These are phyloP conservation scores for Mormyrops boulengeri DNA, from an alignment of 2,797 vertebrate species.

Conservation along the genomic window DNA sequence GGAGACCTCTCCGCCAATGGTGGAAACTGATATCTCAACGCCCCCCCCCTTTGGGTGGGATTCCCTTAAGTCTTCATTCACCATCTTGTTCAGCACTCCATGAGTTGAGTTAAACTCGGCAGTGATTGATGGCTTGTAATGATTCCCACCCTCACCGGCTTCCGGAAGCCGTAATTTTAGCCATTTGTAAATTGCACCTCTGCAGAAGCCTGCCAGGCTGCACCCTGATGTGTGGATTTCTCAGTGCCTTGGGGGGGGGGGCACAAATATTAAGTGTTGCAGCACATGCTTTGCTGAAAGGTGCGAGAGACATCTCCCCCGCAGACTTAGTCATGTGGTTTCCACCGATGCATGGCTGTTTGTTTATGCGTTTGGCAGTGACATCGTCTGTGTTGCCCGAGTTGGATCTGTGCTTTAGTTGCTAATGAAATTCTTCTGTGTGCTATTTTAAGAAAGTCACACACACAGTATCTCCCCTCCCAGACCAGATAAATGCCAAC, in stretches of 20 bases:
- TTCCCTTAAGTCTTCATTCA: background rate
- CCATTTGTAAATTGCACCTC: background rate
- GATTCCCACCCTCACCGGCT: background rate
- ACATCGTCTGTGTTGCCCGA: background rate
- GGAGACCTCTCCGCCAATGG: background rate
- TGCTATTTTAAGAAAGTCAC: background rate
- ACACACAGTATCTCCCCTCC: background rate
- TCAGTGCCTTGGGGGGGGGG: background rate
- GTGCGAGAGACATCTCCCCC: background rate
- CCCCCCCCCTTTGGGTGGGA: background rate
- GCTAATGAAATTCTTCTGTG: constrained; percentile 17
- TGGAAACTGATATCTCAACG: background rate
- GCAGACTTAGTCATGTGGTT: background rate
- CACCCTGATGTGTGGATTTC: background rate
- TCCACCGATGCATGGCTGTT: background rate
- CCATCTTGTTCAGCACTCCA: background rate
- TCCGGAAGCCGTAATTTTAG: background rate
- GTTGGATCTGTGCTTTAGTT: background rate
- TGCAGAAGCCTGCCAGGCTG: background rate
- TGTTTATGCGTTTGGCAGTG: background rate
- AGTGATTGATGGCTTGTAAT: background rate
- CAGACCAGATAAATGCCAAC: background rate
- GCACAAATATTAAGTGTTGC: background rate
- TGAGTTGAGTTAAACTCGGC: background rate
- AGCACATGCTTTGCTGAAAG: background rate